Percentiles rank a stretch among this genome's conserved stretches.
phyloP scores from a whole-genome alignment of 2,113 vertebrate genomes.

The Ceratotherium simum region DNA sequence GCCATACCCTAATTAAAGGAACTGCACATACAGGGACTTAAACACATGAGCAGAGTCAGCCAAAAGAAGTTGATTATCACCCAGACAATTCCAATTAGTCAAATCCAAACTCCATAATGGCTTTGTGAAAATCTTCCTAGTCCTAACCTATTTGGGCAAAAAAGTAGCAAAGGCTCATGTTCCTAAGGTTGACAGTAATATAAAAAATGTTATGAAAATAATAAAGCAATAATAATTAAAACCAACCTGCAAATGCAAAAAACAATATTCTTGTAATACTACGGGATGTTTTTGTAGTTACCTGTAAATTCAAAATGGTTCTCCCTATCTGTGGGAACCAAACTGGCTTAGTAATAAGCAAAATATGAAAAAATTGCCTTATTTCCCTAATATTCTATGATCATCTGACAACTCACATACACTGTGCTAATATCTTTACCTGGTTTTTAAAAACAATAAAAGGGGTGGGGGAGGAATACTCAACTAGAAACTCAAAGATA shows the following conservation, averaged over 20 bases:
- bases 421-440: neutral
- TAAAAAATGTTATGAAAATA: constrained; percentile 49
- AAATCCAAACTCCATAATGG: constrained; percentile 7
- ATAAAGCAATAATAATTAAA: constrained; percentile 56
- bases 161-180: neutral
- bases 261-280: neutral
- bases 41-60: constrained; percentile 23
- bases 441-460: neutral
- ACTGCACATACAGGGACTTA: neutral
- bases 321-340: neutral
- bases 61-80: neutral
- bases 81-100: neutral
- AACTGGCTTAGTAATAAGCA: neutral
- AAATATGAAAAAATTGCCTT: neutral
- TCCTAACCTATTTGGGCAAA: neutral
- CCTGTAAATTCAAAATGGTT: constrained; percentile 31
- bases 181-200: neutral
- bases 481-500: constrained; percentile 1
- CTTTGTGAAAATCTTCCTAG: constrained; percentile 26
- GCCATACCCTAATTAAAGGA: constrained; percentile 33
- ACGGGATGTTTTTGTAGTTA: neutral
- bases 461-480: neutral
- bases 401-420: constrained; percentile 7
- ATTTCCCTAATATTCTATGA: neutral
- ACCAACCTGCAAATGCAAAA: constrained; percentile 28